A percentile compares a stretch with the other conserved stretches of the same genome.
Evolutionary conservation across 2,113 vertebrate genomes (phyloP).

Genomic region (Ctenodactylus gundi): DNA sequence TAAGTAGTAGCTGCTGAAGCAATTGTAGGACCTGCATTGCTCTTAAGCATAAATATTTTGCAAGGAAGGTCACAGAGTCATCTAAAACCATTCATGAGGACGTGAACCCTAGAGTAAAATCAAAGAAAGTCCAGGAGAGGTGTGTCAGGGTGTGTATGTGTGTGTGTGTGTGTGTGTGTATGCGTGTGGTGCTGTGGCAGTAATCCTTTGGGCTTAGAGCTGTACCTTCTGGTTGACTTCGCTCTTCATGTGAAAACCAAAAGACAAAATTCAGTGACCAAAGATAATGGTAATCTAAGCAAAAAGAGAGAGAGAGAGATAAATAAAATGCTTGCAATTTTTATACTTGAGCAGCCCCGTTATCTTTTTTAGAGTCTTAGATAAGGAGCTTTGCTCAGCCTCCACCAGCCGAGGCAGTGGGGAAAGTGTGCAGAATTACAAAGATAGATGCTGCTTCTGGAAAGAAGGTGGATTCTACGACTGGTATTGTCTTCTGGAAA

Average conservation of each 20-base stretch:
- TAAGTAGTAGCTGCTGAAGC: constrained; percentile 78
- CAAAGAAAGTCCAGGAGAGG: constrained; percentile 53
- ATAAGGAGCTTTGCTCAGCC: constrained; percentile 80
- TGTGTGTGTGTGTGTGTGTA: neutral
- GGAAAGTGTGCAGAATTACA: constrained; percentile 77
- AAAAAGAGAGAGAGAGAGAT: constrained; percentile 81
- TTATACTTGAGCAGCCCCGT: constrained; percentile 76
- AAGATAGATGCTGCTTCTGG: constrained; percentile 46
- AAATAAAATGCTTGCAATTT: constrained; percentile 82
- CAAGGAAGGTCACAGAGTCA: constrained; percentile 64
- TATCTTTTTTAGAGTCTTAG: constrained; percentile 77
- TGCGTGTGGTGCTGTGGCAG: neutral
- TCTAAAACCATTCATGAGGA: constrained; percentile 71
- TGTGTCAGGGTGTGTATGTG: too few relatives aligned
- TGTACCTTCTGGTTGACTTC: constrained; percentile 75
- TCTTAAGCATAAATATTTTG: constrained; percentile 78
- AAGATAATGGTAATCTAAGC: constrained; percentile 86
- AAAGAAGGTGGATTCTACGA: constrained; percentile 64
- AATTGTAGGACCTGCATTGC: constrained; percentile 63
- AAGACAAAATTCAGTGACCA: constrained; percentile 83
- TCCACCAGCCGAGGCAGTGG: constrained; percentile 70
- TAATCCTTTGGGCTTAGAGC: constrained; percentile 67
- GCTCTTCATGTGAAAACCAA: constrained; percentile 69
- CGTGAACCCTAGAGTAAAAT: constrained; percentile 73
- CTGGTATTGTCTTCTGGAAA: constrained; percentile 73